Conservation (phyloP, 2,888 invertebrate genomes). For the Pseudococcus viburni region DNA sequence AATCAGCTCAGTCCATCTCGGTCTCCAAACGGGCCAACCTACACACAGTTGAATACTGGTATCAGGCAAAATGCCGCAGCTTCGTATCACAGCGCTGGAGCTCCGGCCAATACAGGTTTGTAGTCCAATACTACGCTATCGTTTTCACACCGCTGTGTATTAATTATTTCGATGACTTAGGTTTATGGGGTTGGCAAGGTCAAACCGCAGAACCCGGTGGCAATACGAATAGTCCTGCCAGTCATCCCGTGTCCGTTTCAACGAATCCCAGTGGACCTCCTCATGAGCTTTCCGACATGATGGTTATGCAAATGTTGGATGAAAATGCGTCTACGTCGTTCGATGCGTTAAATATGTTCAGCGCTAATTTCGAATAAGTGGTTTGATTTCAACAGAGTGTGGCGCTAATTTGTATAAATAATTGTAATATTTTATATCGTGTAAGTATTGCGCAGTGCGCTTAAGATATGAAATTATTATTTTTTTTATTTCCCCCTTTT, state of each 20-base stretch:
- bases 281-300: conserved; percentile 86
- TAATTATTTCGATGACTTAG: conserved; percentile 71
- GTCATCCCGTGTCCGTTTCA: conserved; percentile 74
- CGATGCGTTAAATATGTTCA: conserved; percentile 94
- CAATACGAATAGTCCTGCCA: conserved; percentile 70
- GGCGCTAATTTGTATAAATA: conserved; percentile 32
- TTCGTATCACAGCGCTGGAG: conserved; percentile 68
- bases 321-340: conserved; percentile 85
- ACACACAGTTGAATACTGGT: conserved; percentile 83
- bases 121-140: neutral
- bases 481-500: conserved; percentile 37
- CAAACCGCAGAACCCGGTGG: conserved; percentile 71
- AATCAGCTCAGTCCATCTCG: conserved; percentile 84
- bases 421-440: conserved; percentile 32
- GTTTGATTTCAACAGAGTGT: neutral
- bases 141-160: neutral
- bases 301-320: conserved; percentile 93
- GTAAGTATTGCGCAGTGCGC: conserved; percentile 7
- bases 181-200: conserved; percentile 86
- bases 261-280: conserved; percentile 72
- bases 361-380: conserved; percentile 81
- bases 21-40: conserved; percentile 87
- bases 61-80: conserved; percentile 73
- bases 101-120: conserved; percentile 69
- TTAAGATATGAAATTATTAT: conserved; percentile 33